Percentiles rank a stretch among this genome's conserved stretches.
Conservation (phyloP, 64 coral and sea anemone genomes). For the Montipora efflorescens region DNA sequence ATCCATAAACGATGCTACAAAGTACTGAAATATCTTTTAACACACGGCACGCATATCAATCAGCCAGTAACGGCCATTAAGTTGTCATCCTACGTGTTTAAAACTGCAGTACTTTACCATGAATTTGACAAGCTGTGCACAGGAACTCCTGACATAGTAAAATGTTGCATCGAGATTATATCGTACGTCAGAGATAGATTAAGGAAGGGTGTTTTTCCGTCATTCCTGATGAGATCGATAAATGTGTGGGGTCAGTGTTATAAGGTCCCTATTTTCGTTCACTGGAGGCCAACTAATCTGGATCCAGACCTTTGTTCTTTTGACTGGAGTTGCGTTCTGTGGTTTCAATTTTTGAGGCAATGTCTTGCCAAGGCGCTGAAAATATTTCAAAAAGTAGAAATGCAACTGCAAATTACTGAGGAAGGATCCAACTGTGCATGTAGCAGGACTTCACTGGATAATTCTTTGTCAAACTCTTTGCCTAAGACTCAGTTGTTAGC, state of each 20-base stretch:
- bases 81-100: slow-evolving; percentile 43
- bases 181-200: slow-evolving; percentile 10
- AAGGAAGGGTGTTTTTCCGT: slow-evolving; percentile 38
- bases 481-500: not conserved
- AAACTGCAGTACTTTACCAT: slow-evolving; percentile 42
- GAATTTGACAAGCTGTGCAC: slow-evolving; percentile 51
- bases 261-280: not conserved
- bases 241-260: slow-evolving; percentile 49
- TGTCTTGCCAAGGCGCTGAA: slow-evolving; percentile 35
- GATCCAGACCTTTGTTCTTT: slow-evolving; percentile 2
- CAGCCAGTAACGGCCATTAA: slow-evolving; percentile 11
- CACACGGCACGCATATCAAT: slow-evolving; percentile 25
- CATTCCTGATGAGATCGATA: slow-evolving; percentile 42
- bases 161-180: slow-evolving; percentile 30
- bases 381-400: slow-evolving; percentile 41
- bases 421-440: not conserved
- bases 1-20: slow-evolving; percentile 57
- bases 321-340: slow-evolving; percentile 29
- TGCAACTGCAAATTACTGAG: slow-evolving; percentile 4
- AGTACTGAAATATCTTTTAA: slow-evolving; percentile 43
- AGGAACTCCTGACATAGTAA: slow-evolving; percentile 38
- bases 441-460: not conserved
- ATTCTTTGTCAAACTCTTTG: not conserved
- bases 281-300: slow-evolving; percentile 12
- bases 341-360: slow-evolving; percentile 47